phyloP scores from a whole-genome alignment of 92 coral and sea anemone species.

The Umimayanthus kanabou region DNA sequence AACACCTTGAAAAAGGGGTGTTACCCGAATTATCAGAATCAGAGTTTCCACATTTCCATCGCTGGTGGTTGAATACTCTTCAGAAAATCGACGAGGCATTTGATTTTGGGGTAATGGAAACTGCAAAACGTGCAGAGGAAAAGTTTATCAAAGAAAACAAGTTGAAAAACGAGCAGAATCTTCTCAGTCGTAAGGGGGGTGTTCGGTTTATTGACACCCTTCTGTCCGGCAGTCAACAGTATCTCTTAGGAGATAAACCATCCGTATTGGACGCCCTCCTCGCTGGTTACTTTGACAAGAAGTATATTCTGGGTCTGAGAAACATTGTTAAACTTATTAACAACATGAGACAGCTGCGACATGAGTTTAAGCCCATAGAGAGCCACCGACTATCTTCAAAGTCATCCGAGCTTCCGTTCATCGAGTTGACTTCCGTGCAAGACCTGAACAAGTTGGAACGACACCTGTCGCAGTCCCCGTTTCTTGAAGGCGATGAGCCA shows the following conservation, averaged over 20 bases:
- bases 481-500: constrained; percentile 10
- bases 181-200: not conserved
- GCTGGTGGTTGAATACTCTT: constrained; percentile 39
- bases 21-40: not conserved
- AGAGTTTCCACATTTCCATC: constrained; percentile 37
- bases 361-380: not conserved
- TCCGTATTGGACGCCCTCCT: not conserved
- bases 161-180: not conserved
- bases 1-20: constrained; percentile 34
- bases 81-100: not conserved
- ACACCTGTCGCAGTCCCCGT: constrained; percentile 17
- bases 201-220: not conserved
- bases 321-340: not conserved
- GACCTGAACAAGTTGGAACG: constrained; percentile 1
- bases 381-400: not conserved
- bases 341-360: not conserved
- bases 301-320: not conserved
- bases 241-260: constrained; percentile 9
- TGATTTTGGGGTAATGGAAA: constrained; percentile 2
- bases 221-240: not conserved
- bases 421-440: not conserved
- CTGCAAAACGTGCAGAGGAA: not conserved
- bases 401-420: not conserved
- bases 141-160: not conserved
- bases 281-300: not conserved